Percentiles rank a stretch among this genome's conserved stretches.
phyloP scores from a whole-genome alignment of 2,797 vertebrate genomes.

The Pseudotriccus pelzelni region DNA sequence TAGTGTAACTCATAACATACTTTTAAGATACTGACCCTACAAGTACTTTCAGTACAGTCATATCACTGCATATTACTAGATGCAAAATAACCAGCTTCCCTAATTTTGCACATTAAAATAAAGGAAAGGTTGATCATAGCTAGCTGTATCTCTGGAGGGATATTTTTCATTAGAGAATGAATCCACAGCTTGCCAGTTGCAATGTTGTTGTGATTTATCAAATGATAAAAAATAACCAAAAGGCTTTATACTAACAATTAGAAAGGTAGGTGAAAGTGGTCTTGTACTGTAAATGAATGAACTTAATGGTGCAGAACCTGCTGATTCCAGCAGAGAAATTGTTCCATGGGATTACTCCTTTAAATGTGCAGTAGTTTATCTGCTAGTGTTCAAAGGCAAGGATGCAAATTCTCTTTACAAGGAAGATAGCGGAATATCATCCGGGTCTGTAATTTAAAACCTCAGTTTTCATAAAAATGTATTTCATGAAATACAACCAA shows the following conservation, averaged over 20 bases:
- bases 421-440: background rate
- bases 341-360: background rate
- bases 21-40: background rate
- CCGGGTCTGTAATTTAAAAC: background rate
- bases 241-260: constrained; percentile 7
- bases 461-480: background rate
- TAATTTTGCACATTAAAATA: background rate
- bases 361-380: background rate
- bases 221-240: constrained; percentile 7
- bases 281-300: constrained; percentile 1
- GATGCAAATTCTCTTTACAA: background rate
- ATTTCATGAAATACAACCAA: background rate
- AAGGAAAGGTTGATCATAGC: background rate
- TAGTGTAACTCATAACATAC: background rate
- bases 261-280: background rate
- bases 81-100: background rate
- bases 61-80: background rate
- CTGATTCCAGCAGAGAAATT: background rate
- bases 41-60: background rate
- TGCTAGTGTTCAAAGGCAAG: background rate
- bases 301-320: background rate
- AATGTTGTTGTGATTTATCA: background rate
- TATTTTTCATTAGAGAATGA: background rate
- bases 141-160: background rate
- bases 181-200: background rate